A percentile compares a stretch with the other conserved stretches of the same genome.
These are phyloP conservation scores for Papilio dardanus DNA, from an alignment of 1,140 invertebrate genomes.

Conservation along the genomic window DNA sequence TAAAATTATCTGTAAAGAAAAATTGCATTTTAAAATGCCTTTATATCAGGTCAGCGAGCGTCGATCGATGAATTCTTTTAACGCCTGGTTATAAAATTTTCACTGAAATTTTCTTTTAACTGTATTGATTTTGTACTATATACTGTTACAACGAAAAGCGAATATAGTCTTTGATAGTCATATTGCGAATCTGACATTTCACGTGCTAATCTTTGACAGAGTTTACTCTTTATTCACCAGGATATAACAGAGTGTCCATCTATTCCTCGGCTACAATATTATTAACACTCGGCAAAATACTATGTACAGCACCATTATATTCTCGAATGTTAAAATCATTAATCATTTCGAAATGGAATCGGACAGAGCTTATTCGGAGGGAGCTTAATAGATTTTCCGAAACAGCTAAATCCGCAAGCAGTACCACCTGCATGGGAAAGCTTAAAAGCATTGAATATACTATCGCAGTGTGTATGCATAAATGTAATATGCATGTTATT, in stretches of 20 bases:
- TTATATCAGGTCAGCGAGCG: background rate
- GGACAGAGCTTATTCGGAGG: background rate
- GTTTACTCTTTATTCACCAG: no score
- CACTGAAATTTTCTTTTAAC: background rate
- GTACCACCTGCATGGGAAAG: background rate
- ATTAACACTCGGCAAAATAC: background rate
- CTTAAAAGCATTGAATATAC: background rate
- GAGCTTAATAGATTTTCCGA: slow-evolving; percentile 16
- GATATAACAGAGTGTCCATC: no score
- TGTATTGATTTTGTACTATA: background rate
- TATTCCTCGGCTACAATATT: background rate
- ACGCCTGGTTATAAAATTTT: background rate
- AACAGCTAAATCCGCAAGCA: background rate
- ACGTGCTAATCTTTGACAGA: background rate
- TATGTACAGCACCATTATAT: background rate
- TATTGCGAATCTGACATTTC: background rate
- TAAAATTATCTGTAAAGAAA: background rate
- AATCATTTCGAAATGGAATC: background rate
- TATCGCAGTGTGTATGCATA: background rate
- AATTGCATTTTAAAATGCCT: background rate
- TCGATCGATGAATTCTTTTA: background rate
- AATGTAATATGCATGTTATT: background rate
- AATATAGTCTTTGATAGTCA: background rate
- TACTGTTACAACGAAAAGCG: background rate
- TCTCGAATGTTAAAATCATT: background rate